Evolutionary conservation across 2,888 invertebrate genomes (phyloP).

Genomic region (Cabera pusaria): DNA sequence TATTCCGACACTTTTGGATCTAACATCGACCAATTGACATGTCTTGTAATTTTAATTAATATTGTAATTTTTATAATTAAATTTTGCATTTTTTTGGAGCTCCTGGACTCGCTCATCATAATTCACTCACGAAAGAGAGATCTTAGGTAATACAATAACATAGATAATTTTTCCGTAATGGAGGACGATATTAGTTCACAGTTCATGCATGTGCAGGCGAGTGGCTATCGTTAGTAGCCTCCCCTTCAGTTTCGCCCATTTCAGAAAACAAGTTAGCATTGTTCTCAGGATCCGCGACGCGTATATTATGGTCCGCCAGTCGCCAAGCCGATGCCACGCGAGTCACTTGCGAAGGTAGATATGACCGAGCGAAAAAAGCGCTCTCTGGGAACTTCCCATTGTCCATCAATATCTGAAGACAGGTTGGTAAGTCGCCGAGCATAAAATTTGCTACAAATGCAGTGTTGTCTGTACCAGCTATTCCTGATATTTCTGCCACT

Average conservation of each 20-base stretch:
- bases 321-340: constrained; percentile 24
- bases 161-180: too few species aligned
- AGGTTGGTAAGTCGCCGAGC: neutral
- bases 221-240: too few species aligned
- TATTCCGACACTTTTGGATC: too few species aligned
- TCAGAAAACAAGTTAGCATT: constrained; percentile 22
- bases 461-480: constrained; percentile 1
- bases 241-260: constrained; percentile 31
- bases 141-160: too few species aligned
- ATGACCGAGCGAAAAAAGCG: constrained; percentile 27
- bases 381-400: constrained; percentile 3
- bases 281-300: constrained; percentile 23
- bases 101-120: too few species aligned
- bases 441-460: constrained; percentile 12
- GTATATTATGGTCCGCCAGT: constrained; percentile 15
- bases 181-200: too few species aligned
- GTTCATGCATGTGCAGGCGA: too few species aligned
- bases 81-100: too few species aligned
- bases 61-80: too few species aligned
- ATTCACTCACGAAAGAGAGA: too few species aligned
- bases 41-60: too few species aligned
- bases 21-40: too few species aligned
- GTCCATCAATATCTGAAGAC: constrained; percentile 1
- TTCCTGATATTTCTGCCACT: neutral
- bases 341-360: constrained; percentile 20